Base-by-base conservation (phyloP, 2,113 vertebrate genomes). In the Illadopsis cleaveri region DNA sequence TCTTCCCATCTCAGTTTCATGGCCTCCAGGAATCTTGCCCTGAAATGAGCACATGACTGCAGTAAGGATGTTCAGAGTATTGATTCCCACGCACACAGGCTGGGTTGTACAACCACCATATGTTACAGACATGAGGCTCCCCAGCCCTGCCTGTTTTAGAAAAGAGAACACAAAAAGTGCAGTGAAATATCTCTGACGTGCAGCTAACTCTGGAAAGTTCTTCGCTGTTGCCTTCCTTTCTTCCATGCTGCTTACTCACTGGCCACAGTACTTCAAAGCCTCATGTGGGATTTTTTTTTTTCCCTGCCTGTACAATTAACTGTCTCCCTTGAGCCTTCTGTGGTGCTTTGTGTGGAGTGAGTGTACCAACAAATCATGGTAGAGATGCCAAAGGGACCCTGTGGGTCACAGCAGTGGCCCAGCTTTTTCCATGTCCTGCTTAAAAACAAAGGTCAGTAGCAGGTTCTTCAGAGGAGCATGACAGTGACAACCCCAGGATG, bases 1-100 rank as follows among this genome's bases (percentile, higher is more conserved):
- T 68, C 51, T 87, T 60, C 13, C 61, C 64, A 62, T 71, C 60
- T 82, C 17, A 37, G 88, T 96, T 96, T 95, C 71, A 27, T 51
- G 66, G 77, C 90, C 80, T 96, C 31, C 83, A 75, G 85, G 82
- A 95, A 51, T 86, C 66, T 90, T 94, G 56, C 51, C 28, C 50
- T 73, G 84, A 90, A 89, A 70, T 44, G 80, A 84, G 66, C 37
- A 31, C 22, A 7, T 62, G 90, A 60, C 51, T 81, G 58, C 71
- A 40, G 2, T 56, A 27, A 66, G 11, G 50, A 47, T 65, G 78
- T 80, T 90, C n/a, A 70, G 90, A 64, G 38, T 70, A 56, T 83
- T 70, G 70, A 82, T 93, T 94, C 64, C 82, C 71, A 83, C 2
- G 2, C 11, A 1, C 38, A 15, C 64, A 47, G 44, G 42, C 78